Percentiles rank a stretch among this genome's conserved stretches.
Conservation (phyloP, 1,140 invertebrate species). For the Yoshiicerus persimilis region DNA sequence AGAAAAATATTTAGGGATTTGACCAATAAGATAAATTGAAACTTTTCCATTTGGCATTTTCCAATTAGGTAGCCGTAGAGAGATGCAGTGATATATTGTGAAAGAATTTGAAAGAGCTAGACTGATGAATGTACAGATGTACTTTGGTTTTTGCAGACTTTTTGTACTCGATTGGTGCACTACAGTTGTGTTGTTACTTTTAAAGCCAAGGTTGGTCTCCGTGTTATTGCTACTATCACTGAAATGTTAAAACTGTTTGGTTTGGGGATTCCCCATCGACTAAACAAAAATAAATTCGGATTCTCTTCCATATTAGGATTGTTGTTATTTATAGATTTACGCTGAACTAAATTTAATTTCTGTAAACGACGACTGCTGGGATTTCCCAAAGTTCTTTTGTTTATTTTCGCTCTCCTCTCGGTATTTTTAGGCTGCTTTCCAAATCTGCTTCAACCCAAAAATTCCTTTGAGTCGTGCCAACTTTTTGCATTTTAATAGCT, state of each 20-base stretch:
- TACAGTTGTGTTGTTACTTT: not conserved
- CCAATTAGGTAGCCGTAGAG: too few relatives aligned
- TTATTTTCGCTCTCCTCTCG: conserved; percentile 8
- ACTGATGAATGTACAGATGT: not conserved
- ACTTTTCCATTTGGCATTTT: too few relatives aligned
- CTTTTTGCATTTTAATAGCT: not conserved
- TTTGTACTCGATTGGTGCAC: not conserved
- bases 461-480: not conserved
- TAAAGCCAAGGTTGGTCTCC: conserved; percentile 36
- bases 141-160: not conserved
- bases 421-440: conserved; percentile 4
- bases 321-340: conserved; percentile 20
- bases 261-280: conserved; percentile 34
- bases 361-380: not conserved
- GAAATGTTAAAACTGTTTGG: not conserved
- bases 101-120: not conserved
- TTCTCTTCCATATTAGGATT: conserved; percentile 38
- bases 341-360: conserved; percentile 31
- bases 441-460: conserved; percentile 6
- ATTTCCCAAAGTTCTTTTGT: conserved; percentile 2
- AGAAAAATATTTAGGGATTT: too few relatives aligned
- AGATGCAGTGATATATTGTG: not conserved
- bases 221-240: too few relatives aligned
- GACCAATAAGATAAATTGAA: too few relatives aligned
- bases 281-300: conserved; percentile 25